Evolutionary conservation across 2,888 invertebrate genomes (phyloP).

Genomic region (Drosophila trichaetosa): DNA sequence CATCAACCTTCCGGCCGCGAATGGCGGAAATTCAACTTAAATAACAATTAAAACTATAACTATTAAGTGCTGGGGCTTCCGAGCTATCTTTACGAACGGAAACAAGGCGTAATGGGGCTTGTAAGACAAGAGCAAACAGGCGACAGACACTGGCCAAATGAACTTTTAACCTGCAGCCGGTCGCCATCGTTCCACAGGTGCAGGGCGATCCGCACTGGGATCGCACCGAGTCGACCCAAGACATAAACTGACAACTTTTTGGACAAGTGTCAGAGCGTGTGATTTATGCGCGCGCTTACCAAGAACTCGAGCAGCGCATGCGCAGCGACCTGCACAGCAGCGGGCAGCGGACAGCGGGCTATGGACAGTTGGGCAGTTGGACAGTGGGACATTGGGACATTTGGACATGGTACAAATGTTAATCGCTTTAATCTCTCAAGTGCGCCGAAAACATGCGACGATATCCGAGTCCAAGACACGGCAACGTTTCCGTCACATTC

Average conservation of each 20-base stretch:
- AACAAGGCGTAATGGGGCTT: conserved; percentile 76
- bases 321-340: conserved; percentile 72
- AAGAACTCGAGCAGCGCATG: conserved; percentile 76
- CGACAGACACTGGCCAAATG: conserved; percentile 47
- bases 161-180: conserved; percentile 69
- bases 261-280: conserved; percentile 76
- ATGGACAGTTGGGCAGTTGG: conserved; percentile 11
- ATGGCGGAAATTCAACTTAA: conserved; percentile 76
- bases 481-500: conserved; percentile 78
- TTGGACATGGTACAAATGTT: conserved; percentile 74
- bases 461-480: conserved; percentile 65
- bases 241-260: conserved; percentile 78
- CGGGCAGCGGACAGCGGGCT: conserved; percentile 19
- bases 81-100: conserved; percentile 62
- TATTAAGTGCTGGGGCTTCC: conserved; percentile 59
- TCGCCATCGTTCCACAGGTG: conserved; percentile 58
- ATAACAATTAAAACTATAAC: conserved; percentile 78
- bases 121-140: conserved; percentile 55
- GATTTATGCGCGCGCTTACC: conserved; percentile 77
- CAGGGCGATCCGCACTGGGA: conserved; percentile 34
- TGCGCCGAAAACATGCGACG: conserved; percentile 80
- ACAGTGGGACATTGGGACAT: conserved; percentile 20
- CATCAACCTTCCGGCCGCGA: conserved; percentile 63
- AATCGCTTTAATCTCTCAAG: conserved; percentile 81
- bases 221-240: conserved; percentile 45